Base-by-base conservation (phyloP, 2,888 invertebrate species). In the Drosophila picticornis region DNA sequence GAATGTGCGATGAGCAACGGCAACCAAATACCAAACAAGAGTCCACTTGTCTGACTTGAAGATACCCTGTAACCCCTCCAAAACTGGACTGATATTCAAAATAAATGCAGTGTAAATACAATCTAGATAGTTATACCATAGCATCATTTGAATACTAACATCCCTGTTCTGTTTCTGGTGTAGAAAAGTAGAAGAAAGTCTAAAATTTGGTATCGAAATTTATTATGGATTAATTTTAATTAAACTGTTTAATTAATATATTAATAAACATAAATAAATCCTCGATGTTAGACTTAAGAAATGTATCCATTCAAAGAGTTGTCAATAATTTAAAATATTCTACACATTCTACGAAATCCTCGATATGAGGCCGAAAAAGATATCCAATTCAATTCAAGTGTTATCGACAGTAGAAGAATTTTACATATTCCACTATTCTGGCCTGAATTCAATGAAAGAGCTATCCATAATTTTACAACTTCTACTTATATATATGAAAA, bases 1-100 rank as follows among this genome's bases (percentile, higher is more conserved):
- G 67, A 81, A 81, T 77, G 84, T 77, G 81, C 72, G 80, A 72
- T 57, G 50, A 62, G 53, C 62, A 65, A 56, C 60, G 65, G 36
- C 19, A 52, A 50, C 19, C 25, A 57, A 59, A 51, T 57, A 60
- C 46, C 46, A 56, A 63, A 43, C 55, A 50, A 70, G 52, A 69
- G 61, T 38, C 31, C 16, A 57, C 50, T 10, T 3, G 43, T 19
- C 31, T 11, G 43, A 31, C 57, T 22, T 16, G 10, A 4, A 22
- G 31, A 11, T 31, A 43, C 43, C 57, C 22, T 57, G 29, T 31
- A 22, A 16, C 2, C 16, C 7, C 16, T 16, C 7, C 16, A 16
- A 16, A 46, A 25, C 22, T 46, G 10, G n/a, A n/a, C n/a, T 40
- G 40, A 2, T 10, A 40, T 40, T 40, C n/a, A 10, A n/a, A 43